Conservation (phyloP, 2,888 invertebrate genomes). For the Pammene aurita region DNA sequence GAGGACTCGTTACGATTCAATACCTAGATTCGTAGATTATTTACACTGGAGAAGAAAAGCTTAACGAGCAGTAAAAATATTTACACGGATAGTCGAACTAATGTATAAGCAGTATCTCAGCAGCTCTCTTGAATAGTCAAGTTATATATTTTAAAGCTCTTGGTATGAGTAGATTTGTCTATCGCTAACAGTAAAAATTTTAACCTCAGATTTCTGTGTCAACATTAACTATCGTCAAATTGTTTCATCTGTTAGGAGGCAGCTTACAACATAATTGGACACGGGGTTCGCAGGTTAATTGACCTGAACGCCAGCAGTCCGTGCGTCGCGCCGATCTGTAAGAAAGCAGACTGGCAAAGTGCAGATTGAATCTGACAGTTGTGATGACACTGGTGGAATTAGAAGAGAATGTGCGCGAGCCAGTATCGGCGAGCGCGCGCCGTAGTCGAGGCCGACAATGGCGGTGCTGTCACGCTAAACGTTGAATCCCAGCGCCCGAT, state of each 20-base stretch:
- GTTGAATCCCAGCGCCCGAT: slow-evolving; percentile 74
- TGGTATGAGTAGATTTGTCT: background rate
- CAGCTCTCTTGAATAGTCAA: background rate
- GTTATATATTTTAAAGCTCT: background rate
- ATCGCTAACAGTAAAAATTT: background rate
- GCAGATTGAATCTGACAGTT: slow-evolving; percentile 76
- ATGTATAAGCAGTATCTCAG: background rate
- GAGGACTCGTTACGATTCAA: slow-evolving; percentile 68
- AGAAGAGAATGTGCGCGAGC: slow-evolving; percentile 75
- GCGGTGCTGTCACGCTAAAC: slow-evolving; percentile 76
- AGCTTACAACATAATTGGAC: slow-evolving; percentile 51
- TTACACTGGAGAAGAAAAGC: background rate
- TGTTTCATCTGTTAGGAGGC: slow-evolving; percentile 29
- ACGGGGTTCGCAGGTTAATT: slow-evolving; percentile 57
- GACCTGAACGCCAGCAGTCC: slow-evolving; percentile 51
- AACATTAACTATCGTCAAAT: slow-evolving; percentile 17
- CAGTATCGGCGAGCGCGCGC: slow-evolving; percentile 60
- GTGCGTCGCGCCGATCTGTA: slow-evolving; percentile 44
- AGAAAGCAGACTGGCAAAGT: slow-evolving; percentile 52
- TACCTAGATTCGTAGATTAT: slow-evolving; percentile 46
- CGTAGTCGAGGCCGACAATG: slow-evolving; percentile 72
- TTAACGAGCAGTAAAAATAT: background rate
- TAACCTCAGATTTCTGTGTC: background rate
- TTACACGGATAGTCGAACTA: too few relatives aligned
- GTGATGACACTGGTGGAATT: slow-evolving; percentile 80